These are phyloP conservation scores for Lamprotornis superbus DNA, from an alignment of 2,113 vertebrate species.

Conservation along the genomic window DNA sequence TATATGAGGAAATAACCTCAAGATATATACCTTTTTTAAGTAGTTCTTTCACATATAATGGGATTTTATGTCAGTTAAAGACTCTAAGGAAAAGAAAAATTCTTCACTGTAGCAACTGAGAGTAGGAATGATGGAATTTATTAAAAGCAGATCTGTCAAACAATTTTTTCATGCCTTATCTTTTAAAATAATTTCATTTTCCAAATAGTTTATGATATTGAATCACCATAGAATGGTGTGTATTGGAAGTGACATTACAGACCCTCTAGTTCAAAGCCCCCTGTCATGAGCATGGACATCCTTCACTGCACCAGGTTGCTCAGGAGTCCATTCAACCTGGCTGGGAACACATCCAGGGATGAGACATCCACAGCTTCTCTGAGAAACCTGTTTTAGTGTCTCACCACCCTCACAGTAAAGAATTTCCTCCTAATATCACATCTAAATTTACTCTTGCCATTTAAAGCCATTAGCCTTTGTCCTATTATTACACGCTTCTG, in stretches of 20 bases:
- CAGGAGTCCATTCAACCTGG: not conserved
- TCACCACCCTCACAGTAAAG: not conserved
- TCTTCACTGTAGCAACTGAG: not conserved
- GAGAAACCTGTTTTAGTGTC: not conserved
- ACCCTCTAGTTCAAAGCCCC: not conserved
- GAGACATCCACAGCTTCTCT: not conserved
- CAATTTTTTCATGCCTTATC: not conserved
- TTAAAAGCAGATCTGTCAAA: not conserved
- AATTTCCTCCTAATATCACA: not conserved
- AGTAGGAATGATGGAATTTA: not conserved
- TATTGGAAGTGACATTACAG: not conserved
- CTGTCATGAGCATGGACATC: not conserved
- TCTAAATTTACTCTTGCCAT: not conserved
- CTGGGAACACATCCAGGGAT: not conserved
- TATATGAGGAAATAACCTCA: not conserved
- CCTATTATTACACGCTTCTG: not conserved
- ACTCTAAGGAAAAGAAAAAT: not conserved
- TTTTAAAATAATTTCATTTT: not conserved
- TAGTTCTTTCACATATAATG: not conserved
- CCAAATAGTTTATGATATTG: not conserved
- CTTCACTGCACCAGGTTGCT: not conserved
- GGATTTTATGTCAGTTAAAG: not conserved
- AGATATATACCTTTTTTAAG: not conserved
- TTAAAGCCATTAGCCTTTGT: not conserved
- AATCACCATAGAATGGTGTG: not conserved